Evolutionary conservation across 2,797 vertebrate genomes (phyloP).

Genomic region (Neomorphus geoffroyi): DNA sequence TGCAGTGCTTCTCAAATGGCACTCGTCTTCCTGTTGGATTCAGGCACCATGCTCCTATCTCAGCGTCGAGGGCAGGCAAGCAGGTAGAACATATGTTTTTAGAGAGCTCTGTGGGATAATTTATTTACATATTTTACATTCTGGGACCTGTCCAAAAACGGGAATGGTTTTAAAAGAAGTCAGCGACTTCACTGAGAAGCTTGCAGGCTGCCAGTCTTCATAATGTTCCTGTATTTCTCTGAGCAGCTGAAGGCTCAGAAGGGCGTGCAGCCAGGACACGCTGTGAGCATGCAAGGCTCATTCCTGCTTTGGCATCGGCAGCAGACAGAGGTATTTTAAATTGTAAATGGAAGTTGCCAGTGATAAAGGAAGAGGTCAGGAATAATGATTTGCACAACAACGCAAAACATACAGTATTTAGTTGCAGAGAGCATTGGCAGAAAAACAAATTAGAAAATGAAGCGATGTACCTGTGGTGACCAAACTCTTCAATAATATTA

Average conservation of each 20-base stretch:
- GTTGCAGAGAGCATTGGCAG: neutral
- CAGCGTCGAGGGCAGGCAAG: neutral
- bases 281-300: neutral
- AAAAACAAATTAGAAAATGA: neutral
- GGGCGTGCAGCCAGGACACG: fast-evolving
- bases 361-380: neutral
- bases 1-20: neutral
- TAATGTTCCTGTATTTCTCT: too few relatives aligned
- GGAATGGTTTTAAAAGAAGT: neutral
- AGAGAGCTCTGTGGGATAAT: neutral
- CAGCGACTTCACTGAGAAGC: neutral
- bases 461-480: neutral
- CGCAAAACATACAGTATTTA: neutral
- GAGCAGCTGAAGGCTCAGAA: neutral
- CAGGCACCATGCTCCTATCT: too few relatives aligned
- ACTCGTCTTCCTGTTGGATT: neutral
- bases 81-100: neutral
- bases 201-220: neutral
- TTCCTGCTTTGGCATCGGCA: neutral
- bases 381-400: neutral
- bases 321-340: neutral
- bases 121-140: neutral
- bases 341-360: neutral
- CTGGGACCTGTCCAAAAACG: neutral
- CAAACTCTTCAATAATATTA: neutral